A percentile compares a stretch with the other conserved stretches of the same genome.
Evolutionary conservation across 2,888 invertebrate species (phyloP).

Genomic region (Eueremaeus valkanovi): DNA sequence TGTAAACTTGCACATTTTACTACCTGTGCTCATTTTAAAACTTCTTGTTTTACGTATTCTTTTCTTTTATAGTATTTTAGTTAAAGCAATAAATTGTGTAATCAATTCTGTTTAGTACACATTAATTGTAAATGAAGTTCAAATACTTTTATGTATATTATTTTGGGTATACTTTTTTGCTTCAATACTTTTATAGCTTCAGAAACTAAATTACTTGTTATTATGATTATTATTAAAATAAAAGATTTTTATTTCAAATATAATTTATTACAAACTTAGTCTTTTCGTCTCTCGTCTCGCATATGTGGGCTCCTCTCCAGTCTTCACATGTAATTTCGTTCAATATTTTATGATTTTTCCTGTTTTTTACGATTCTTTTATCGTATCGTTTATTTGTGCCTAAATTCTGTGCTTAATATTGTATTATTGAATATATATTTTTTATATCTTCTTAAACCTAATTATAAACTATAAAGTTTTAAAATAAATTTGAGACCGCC

Average conservation of each 20-base stretch:
- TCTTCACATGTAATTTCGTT: too few relatives aligned
- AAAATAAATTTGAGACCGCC: slow-evolving; percentile 10
- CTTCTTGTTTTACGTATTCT: background rate
- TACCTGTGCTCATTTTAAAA: background rate
- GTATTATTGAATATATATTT: slow-evolving; percentile 2
- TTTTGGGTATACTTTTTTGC: background rate
- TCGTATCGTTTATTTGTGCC: slow-evolving; percentile 1
- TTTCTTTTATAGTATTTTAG: background rate
- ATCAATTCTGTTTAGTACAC: background rate
- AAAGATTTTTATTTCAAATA: background rate
- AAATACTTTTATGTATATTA: background rate
- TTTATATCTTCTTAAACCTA: background rate
- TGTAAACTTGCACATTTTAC: background rate
- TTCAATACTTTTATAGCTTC: background rate
- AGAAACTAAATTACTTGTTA: background rate
- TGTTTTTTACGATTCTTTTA: slow-evolving; percentile 15
- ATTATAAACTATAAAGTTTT: background rate
- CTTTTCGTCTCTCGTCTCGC: background rate
- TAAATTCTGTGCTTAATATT: background rate
- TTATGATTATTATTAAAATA: background rate
- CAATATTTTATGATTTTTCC: background rate
- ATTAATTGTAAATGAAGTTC: slow-evolving; percentile 3
- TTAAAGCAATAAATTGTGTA: background rate
- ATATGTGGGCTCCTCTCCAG: too few relatives aligned
- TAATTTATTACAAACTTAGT: background rate